Conservation (phyloP, 2,113 vertebrate species). For the Aplodontia rufa region DNA sequence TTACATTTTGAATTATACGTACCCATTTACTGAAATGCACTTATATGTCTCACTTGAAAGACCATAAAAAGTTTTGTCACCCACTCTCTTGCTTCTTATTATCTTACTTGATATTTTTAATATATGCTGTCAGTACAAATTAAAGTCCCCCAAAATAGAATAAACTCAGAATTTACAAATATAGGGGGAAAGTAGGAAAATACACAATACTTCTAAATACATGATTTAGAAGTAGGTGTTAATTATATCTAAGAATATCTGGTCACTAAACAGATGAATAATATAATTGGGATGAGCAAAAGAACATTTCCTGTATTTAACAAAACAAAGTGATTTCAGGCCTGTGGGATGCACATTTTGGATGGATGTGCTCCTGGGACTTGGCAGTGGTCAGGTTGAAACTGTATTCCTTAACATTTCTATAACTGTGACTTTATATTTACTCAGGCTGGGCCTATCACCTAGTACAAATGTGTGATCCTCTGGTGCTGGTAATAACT, state of each 20-base stretch:
- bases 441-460: not conserved
- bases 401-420: not conserved
- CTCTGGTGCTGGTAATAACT: not conserved
- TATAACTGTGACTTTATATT: not conserved
- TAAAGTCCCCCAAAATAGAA: not conserved
- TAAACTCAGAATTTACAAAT: not conserved
- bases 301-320: not conserved
- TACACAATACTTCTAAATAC: not conserved
- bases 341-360: not conserved
- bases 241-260: not conserved
- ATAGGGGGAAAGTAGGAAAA: not conserved
- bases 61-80: not conserved
- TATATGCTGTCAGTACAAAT: not conserved
- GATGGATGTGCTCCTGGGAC: not conserved
- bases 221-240: not conserved
- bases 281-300: not conserved
- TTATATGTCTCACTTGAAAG: not conserved
- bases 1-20: not conserved
- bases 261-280: not conserved
- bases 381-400: not conserved
- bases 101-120: not conserved
- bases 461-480: not conserved
- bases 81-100: not conserved
- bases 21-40: not conserved
- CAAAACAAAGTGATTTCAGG: not conserved